Conservation (phyloP, 2,797 vertebrate genomes). For the Falco cherrug region DNA sequence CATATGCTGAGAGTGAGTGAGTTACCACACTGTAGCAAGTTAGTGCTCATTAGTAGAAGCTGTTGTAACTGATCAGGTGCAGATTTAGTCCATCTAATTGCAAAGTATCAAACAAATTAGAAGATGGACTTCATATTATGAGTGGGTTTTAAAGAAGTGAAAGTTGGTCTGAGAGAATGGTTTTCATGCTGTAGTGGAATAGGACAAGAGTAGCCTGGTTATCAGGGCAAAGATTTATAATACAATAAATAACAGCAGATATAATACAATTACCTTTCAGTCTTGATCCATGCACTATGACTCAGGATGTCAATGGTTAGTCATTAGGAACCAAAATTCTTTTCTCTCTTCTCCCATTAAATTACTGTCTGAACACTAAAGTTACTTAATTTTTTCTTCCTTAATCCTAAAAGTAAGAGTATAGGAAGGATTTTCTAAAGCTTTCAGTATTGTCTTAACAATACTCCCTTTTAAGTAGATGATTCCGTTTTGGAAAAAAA, state of each 20-base stretch:
- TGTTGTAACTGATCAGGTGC: neutral
- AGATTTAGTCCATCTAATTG: neutral
- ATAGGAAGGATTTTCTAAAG: neutral
- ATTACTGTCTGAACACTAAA: neutral
- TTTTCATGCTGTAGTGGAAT: neutral
- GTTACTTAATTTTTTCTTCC: neutral
- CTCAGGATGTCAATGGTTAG: neutral
- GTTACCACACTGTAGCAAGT: neutral
- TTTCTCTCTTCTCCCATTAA: neutral
- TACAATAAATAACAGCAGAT: neutral
- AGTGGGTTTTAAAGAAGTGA: neutral
- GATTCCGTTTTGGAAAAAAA: neutral
- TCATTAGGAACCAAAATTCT: neutral
- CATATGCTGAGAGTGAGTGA: slow-evolving; percentile 26
- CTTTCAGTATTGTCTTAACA: neutral
- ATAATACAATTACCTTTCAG: neutral
- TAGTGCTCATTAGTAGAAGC: slow-evolving; percentile 5
- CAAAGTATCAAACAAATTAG: neutral
- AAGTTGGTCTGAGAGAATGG: neutral
- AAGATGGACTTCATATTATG: neutral
- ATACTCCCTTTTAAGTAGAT: neutral
- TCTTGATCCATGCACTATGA: neutral
- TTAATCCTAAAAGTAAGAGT: neutral
- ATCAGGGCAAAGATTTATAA: neutral
- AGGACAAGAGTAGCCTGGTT: neutral